Conservation (phyloP, 2,888 invertebrate species). For the Phengaris arion region DNA sequence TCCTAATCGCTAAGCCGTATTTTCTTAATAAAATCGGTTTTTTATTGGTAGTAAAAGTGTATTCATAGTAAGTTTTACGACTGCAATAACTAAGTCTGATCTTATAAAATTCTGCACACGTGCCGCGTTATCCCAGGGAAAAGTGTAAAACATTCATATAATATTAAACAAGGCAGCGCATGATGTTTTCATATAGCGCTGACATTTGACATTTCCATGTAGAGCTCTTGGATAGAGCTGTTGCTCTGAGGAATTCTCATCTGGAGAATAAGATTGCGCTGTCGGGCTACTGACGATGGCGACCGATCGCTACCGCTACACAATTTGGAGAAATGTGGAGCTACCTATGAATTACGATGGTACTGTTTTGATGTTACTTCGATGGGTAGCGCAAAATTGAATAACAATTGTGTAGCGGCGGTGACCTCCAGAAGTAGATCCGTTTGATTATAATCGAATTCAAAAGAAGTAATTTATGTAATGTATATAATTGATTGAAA, state of each 20-base stretch:
- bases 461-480: no score
- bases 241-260: neutral
- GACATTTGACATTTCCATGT: neutral
- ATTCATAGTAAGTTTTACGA: neutral
- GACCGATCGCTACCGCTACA: no score
- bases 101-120: neutral
- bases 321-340: no score
- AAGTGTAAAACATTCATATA: slow-evolving; percentile 4
- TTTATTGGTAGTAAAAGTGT: neutral
- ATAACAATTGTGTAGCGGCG: no score
- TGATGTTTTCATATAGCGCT: neutral
- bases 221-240: neutral
- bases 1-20: neutral
- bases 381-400: no score
- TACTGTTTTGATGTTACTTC: no score
- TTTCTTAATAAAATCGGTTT: neutral
- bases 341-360: no score
- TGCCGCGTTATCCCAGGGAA: neutral
- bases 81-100: neutral
- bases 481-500: neutral
- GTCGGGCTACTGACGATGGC: no score
- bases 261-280: neutral
- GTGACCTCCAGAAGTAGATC: no score
- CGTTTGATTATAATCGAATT: no score
- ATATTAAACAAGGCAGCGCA: neutral